Evolutionary conservation across 2,797 vertebrate genomes (phyloP), one percentile per base, ranked within the genome.

Genomic region (Oceanodroma leucorhoa): DNA sequence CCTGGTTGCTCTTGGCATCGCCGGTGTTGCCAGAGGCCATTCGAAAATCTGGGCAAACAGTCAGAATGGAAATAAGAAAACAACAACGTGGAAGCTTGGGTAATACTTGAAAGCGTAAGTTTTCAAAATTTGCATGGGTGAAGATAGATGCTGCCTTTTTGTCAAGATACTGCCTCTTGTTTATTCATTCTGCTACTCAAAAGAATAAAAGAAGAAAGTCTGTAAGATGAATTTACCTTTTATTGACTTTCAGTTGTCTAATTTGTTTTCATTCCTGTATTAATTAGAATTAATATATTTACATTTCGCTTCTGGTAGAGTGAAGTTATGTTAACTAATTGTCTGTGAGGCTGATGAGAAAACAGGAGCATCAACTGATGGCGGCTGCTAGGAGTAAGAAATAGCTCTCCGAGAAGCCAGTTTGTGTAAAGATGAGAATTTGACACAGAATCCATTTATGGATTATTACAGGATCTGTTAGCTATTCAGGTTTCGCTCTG

Each of bases 221-320:
- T 77, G 17, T 32, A 40, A 61, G 60, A 53, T 26, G 5, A 32
- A 32, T 89, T 82, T 87, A 62, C 54, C 23, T 50, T 62, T 45
- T 90, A 81, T 38, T 96, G 75, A 67, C 82, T 93, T 77, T 41
- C 14, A 71, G 60, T 62, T 77, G 34, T 40, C 57, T 91, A 87
- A 96, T 95, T 93, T 95, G 94, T 88, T 96, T 97, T 95, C 81
- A 22, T 95, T 91, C 51, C 61, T 34, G 53, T 83, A 85, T 92
- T 93, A 96, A 95, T 94, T 96, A 87, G 75, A 71, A 75, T 87
- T 61, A 95, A 85, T 91, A n/a, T 87, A 80, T 89, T 89, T 96
- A 89, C 89, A 57, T 73, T 79, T 83, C 69, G 82, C 53, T 95
- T 94, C 92, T 34, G 9, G 54, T 89, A 92, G 83, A 84, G 58